These are phyloP conservation scores for Macroramphosus scolopax DNA, from an alignment of 2,797 vertebrate species.

Conservation along the genomic window DNA sequence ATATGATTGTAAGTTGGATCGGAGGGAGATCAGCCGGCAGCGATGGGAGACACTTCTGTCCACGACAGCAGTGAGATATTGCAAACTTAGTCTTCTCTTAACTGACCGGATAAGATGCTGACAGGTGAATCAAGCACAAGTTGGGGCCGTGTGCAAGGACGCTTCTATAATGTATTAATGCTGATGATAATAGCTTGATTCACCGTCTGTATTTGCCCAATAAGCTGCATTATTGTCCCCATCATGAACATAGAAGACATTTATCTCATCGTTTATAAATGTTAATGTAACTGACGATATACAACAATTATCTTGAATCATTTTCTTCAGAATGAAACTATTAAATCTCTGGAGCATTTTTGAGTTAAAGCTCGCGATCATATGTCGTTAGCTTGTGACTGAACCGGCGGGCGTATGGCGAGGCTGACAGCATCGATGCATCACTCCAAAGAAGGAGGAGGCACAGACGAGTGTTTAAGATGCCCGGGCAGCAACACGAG, in stretches of 20 bases:
- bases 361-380: constrained; percentile 37
- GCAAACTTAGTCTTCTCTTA: no score
- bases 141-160: constrained; percentile 1
- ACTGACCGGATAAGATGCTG: not conserved
- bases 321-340: constrained; percentile 30
- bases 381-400: constrained; percentile 35
- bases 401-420: constrained; percentile 53
- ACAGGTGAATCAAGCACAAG: constrained; percentile 6
- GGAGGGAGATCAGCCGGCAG: no score
- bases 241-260: no score
- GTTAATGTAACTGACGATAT: no score
- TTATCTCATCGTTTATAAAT: no score
- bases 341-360: constrained; percentile 27
- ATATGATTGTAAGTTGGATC: no score
- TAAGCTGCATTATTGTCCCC: no score
- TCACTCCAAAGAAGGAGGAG: constrained; percentile 37
- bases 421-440: constrained; percentile 43
- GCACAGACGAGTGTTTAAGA: constrained; percentile 48
- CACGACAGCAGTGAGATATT: no score
- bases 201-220: constrained; percentile 42
- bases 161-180: constrained; percentile 5
- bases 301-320: no score
- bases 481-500: constrained; percentile 37
- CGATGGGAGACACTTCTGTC: no score
- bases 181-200: constrained; percentile 4